Conservation (phyloP, 2,797 vertebrate genomes). For the Coluber constrictor region DNA sequence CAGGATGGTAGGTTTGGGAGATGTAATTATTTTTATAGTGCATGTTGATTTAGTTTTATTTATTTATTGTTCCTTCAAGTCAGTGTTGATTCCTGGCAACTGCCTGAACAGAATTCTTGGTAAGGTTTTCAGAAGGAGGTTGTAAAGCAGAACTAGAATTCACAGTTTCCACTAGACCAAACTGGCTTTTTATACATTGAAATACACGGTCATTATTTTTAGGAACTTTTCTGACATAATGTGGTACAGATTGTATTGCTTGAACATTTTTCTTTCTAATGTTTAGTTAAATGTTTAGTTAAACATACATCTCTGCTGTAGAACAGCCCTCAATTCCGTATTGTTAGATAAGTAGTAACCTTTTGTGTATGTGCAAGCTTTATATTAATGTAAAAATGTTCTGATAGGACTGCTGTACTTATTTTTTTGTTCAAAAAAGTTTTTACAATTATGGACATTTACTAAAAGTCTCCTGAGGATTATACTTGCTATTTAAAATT, state of each 20-base stretch:
- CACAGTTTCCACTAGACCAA: not conserved
- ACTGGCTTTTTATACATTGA: not conserved
- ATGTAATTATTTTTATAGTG: not conserved
- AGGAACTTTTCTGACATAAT: not conserved
- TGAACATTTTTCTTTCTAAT: not conserved
- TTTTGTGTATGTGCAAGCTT: not conserved
- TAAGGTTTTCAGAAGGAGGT: not conserved
- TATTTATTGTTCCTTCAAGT: not conserved
- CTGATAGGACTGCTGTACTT: not conserved
- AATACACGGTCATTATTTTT: not conserved
- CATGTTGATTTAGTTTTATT: not conserved
- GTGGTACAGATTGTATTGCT: not conserved
- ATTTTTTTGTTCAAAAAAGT: no score
- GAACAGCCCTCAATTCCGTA: not conserved
- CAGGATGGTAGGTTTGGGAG: not conserved
- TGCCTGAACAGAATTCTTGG: not conserved
- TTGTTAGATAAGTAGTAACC: not conserved
- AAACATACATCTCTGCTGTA: not conserved
- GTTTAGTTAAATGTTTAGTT: not conserved
- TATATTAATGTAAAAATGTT: not conserved
- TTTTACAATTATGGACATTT: constrained; percentile 2
- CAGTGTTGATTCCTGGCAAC: not conserved
- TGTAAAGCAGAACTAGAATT: not conserved
- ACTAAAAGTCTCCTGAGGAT: not conserved
- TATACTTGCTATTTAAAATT: no score